A percentile compares a stretch with the other conserved stretches of the same genome.
Conservation (phyloP, 2,113 vertebrate species). For the Vimba vimba region DNA sequence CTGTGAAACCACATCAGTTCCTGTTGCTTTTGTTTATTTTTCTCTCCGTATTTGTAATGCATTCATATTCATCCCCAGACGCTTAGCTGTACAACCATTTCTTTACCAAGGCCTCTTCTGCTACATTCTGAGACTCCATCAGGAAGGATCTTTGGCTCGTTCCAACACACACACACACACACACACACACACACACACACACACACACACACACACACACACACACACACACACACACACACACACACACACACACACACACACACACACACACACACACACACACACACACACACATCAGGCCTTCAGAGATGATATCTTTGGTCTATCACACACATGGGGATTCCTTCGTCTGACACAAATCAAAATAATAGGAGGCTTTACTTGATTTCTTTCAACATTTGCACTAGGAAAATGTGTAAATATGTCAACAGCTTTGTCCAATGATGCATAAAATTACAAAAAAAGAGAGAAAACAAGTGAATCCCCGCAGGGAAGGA, state of each 20-base stretch:
- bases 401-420: slow-evolving; percentile 62
- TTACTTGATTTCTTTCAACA: slow-evolving; percentile 59
- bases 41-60: slow-evolving; percentile 45
- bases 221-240: slow-evolving; percentile 30
- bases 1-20: slow-evolving; percentile 37
- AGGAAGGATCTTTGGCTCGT: slow-evolving; percentile 35
- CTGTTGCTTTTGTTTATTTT: slow-evolving; percentile 46
- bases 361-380: slow-evolving; percentile 67
- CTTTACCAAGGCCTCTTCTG: slow-evolving; percentile 24
- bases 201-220: slow-evolving; percentile 16
- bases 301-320: slow-evolving; percentile 36
- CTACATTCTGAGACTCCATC: slow-evolving; percentile 34
- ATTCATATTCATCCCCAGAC: slow-evolving; percentile 56
- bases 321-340: slow-evolving; percentile 45
- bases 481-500: slow-evolving; percentile 32
- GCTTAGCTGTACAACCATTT: slow-evolving; percentile 45
- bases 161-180: slow-evolving; percentile 13
- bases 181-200: slow-evolving; percentile 33
- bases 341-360: slow-evolving; percentile 58
- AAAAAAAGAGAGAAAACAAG: slow-evolving; percentile 41
- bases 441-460: slow-evolving; percentile 62
- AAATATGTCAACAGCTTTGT: slow-evolving; percentile 64
- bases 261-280: slow-evolving; percentile 25
- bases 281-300: slow-evolving; percentile 13
- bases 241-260: slow-evolving; percentile 26